Conservation (phyloP, 1,140 invertebrate species). For the Neuroterus valhalla region DNA sequence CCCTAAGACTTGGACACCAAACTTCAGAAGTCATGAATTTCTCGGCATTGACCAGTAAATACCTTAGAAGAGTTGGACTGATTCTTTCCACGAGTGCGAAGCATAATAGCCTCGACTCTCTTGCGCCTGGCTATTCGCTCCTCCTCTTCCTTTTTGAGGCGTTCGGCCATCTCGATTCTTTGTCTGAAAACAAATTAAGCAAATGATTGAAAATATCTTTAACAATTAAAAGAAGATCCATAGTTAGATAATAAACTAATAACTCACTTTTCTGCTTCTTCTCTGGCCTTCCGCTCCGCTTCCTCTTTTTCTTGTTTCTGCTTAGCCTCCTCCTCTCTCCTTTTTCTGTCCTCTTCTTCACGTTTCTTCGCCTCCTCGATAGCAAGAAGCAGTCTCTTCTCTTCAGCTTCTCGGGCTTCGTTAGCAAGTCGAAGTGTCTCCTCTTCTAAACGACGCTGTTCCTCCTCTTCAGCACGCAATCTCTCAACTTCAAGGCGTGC, state of each 20-base stretch:
- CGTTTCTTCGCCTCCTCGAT: constrained; percentile 80
- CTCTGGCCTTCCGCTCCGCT: constrained; percentile 83
- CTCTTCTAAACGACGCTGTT: constrained; percentile 85
- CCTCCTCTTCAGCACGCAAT: constrained; percentile 86
- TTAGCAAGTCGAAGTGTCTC: constrained; percentile 82
- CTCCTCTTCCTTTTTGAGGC: constrained; percentile 86
- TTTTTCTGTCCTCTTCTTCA: constrained; percentile 81
- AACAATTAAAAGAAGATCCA: not conserved
- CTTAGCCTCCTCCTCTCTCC: constrained; percentile 81
- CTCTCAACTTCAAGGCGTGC: constrained; percentile 84
- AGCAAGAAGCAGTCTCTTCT: constrained; percentile 83
- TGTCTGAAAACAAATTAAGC: constrained; percentile 72
- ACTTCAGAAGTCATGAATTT: too few species aligned
- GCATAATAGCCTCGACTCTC: constrained; percentile 90
- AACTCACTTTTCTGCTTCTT: constrained; percentile 83
- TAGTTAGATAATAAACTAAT: not conserved
- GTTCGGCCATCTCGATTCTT: constrained; percentile 84
- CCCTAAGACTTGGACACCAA: too few species aligned
- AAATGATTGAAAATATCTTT: not conserved
- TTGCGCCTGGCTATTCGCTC: constrained; percentile 85
- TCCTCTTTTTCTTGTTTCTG: constrained; percentile 85
- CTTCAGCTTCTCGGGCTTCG: constrained; percentile 83
- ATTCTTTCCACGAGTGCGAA: constrained; percentile 82
- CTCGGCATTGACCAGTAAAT: too few species aligned
- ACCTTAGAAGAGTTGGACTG: constrained; percentile 74